Evolutionary conservation across 1,140 invertebrate species (phyloP).

Genomic region (Papilio helenus): DNA sequence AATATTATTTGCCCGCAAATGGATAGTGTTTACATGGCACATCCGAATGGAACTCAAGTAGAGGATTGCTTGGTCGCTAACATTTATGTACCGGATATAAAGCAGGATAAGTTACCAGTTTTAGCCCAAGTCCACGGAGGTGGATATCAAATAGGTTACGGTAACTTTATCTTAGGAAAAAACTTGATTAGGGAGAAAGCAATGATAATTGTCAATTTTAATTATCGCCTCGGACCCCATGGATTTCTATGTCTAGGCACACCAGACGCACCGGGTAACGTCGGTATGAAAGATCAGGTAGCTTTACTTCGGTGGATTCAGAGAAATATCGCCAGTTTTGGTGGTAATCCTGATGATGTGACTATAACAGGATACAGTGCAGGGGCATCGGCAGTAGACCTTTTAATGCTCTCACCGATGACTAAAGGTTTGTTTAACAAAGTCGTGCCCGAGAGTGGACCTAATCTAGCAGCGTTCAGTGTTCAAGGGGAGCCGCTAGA

Average conservation of each 20-base stretch:
- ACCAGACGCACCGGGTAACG: conserved; percentile 56
- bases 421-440: conserved; percentile 56
- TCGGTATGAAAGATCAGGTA: conserved; percentile 64
- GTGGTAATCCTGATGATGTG: conserved; percentile 41
- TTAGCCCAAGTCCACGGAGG: conserved; percentile 56
- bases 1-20: conserved; percentile 42
- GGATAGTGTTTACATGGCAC: neutral
- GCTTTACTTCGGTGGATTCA: conserved; percentile 58
- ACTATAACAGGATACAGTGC: conserved; percentile 54
- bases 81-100: conserved; percentile 47
- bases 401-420: conserved; percentile 48
- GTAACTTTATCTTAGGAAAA: conserved; percentile 37
- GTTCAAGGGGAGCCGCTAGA: conserved; percentile 27
- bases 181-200: conserved; percentile 45
- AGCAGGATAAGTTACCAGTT: conserved; percentile 48
- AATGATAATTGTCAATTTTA: conserved; percentile 52
- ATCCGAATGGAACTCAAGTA: conserved; percentile 14
- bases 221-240: conserved; percentile 51
- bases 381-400: conserved; percentile 47
- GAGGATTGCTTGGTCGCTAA: conserved; percentile 50
- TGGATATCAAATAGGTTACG: conserved; percentile 48
- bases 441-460: conserved; percentile 20
- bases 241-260: conserved; percentile 60
- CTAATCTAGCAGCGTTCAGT: too few relatives aligned
- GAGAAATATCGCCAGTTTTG: conserved; percentile 52